Base-by-base conservation (phyloP, 2,888 invertebrate genomes). In the Cantharis flavilabris region DNA sequence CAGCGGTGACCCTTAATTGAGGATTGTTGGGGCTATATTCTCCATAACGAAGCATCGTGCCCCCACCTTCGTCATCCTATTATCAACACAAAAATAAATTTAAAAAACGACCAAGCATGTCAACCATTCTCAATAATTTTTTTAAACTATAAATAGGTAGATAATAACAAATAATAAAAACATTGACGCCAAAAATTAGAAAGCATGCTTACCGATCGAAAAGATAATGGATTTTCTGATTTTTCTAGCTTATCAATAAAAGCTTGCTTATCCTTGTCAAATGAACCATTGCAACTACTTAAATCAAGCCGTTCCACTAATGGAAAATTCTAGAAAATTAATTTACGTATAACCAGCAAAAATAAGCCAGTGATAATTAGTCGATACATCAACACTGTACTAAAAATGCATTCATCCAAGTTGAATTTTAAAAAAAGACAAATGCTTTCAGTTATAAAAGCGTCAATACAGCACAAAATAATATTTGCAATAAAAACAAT, bases 11-110 rank as follows among this genome's bases (percentile, higher is more conserved):
- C 72, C 90, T 89, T 23, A 91, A 83, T 78, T 91, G 87, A 14
- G 91, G 91, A 86, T 92, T 91, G 87, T 92, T 92, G 3, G 92
- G 92, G n/a, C 92, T 92, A 82, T 89, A 92, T 83, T 92, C 92
- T 71, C 92, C 92, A 71, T 91, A 90, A 74, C 91, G 91, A 85
- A 92, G 86, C 92, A 92, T 92, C 76, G 83, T 83, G 83, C 82
- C 71, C 71, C 81, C 84, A 76, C 81, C 84, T 80, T 83, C 84
- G 72, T 80, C 82, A 86, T 87, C 84, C 87, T 87, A 82, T 72
- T 49, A 49, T 62, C 67, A 76, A 33, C 16, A 73, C 70, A 69
- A 33, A 73, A 70, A 77, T 63, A 73, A 30, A 71, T 64, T 69
- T 18, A 70, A 28, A 11, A 67, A 30, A 62, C 16, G 30, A n/a